Percentiles rank a stretch among this genome's conserved stretches.
These are phyloP conservation scores for Cephus runcator DNA, from an alignment of 2,888 invertebrate genomes.

Conservation along the genomic window DNA sequence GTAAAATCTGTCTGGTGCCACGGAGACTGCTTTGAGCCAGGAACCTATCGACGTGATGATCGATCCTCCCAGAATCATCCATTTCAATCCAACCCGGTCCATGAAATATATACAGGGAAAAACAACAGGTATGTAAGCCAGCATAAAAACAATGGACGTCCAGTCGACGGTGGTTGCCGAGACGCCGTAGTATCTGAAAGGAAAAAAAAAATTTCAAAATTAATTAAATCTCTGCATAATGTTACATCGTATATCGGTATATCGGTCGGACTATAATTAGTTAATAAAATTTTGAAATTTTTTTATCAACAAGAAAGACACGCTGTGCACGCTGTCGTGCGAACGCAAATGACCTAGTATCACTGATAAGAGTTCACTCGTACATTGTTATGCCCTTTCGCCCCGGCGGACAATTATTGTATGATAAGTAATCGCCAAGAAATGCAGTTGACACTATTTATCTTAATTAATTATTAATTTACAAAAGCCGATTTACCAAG, in stretches of 20 bases:
- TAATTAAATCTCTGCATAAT: neutral
- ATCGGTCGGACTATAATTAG: neutral
- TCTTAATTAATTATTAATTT: too few species aligned
- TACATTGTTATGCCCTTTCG: neutral
- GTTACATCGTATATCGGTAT: neutral
- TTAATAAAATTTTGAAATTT: too few species aligned
- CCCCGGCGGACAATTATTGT: neutral
- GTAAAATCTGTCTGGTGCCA: neutral
- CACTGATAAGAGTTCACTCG: neutral
- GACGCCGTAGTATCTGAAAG: slow-evolving; percentile 47
- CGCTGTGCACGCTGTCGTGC: neutral
- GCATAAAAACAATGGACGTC: slow-evolving; percentile 74
- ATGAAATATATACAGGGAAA: slow-evolving; percentile 69
- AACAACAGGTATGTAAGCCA: slow-evolving; percentile 71
- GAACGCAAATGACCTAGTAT: neutral
- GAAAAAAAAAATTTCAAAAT: neutral
- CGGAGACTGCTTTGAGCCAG: slow-evolving; percentile 53
- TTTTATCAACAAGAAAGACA: neutral
- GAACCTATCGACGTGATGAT: slow-evolving; percentile 70
- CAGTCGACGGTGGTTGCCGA: slow-evolving; percentile 66
- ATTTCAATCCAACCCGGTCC: slow-evolving; percentile 61
- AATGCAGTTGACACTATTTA: neutral
- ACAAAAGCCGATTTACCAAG: too few species aligned
- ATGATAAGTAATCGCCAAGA: neutral
- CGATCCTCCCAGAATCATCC: slow-evolving; percentile 66